Conservation (phyloP, 35 echinoderm and acorn worm genomes). For the Chiridota heheva region DNA sequence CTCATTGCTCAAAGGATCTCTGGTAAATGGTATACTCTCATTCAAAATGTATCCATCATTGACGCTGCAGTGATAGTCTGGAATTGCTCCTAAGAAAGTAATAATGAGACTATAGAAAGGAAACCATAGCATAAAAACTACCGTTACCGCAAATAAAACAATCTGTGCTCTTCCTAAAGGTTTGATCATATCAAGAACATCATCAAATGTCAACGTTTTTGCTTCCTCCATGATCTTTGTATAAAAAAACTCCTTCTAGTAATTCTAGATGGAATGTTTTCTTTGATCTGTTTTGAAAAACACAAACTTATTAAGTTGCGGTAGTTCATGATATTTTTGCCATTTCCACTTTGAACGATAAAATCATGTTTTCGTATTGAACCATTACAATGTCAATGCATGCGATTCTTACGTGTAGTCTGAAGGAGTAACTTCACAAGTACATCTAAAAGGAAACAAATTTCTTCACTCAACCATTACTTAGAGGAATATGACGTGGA, state of each 20-base stretch:
- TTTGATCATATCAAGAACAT: constrained; percentile 16
- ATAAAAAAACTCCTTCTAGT: neutral
- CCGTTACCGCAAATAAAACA: neutral
- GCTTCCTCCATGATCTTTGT: neutral
- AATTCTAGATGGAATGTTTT: neutral
- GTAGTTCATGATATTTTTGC: no score
- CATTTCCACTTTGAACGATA: no score
- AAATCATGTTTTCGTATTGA: no score
- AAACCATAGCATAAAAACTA: constrained; percentile 20
- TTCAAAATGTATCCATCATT: constrained; percentile 31
- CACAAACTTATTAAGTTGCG: neutral
- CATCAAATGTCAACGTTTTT: neutral
- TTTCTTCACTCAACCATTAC: no score
- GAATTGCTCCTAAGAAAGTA: constrained; percentile 20
- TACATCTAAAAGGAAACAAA: no score
- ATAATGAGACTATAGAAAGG: constrained; percentile 1
- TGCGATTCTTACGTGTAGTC: no score
- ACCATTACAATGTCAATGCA: no score
- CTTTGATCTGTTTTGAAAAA: neutral
- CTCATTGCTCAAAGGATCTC: neutral
- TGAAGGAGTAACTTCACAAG: no score
- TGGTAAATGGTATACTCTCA: neutral
- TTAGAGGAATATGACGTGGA: no score
- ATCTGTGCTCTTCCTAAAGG: constrained; percentile 26
- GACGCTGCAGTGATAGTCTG: constrained; percentile 1